Evolutionary conservation across 2,888 invertebrate species (phyloP).

Genomic region (Cataglyphis livida): DNA sequence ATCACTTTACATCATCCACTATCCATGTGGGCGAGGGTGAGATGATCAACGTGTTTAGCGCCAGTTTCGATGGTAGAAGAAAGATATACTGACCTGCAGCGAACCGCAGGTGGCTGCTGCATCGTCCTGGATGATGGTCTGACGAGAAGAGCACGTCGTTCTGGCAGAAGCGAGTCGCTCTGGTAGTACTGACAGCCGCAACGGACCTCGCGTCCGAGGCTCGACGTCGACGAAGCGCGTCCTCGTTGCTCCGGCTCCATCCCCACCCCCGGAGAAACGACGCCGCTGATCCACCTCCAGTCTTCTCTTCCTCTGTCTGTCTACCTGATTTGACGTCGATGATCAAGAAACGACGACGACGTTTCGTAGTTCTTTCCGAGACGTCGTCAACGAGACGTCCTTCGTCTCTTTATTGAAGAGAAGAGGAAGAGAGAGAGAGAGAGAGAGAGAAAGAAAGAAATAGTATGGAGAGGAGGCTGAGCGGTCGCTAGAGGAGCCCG

Average conservation of each 20-base stretch:
- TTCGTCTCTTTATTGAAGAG: slow-evolving; percentile 5
- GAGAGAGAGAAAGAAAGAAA: slow-evolving; percentile 36
- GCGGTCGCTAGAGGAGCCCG: slow-evolving; percentile 58
- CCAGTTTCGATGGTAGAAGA: neutral
- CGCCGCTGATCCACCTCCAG: slow-evolving; percentile 87
- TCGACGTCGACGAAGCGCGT: slow-evolving; percentile 90
- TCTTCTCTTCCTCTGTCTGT: slow-evolving; percentile 75
- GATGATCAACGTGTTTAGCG: neutral
- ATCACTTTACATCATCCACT: neutral
- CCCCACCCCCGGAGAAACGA: slow-evolving; percentile 88
- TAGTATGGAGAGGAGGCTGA: slow-evolving; percentile 45
- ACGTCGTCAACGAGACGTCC: slow-evolving; percentile 23
- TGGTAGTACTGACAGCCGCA: slow-evolving; percentile 95
- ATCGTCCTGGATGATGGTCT: slow-evolving; percentile 89
- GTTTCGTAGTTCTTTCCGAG: neutral
- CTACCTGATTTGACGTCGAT: slow-evolving; percentile 59
- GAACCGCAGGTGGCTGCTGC: slow-evolving; percentile 78
- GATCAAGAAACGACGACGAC: slow-evolving; percentile 33
- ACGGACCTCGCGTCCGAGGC: slow-evolving; percentile 90
- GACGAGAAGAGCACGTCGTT: slow-evolving; percentile 90
- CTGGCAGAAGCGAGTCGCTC: slow-evolving; percentile 92
- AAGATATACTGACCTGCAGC: slow-evolving; percentile 79
- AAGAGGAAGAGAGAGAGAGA: slow-evolving; percentile 33
- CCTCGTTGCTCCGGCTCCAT: slow-evolving; percentile 90
- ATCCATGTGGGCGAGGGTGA: neutral